Evolutionary conservation across 2,113 vertebrate genomes (phyloP), one percentile per base, ranked within the genome.

Genomic region (Heloderma charlesbogerti): DNA sequence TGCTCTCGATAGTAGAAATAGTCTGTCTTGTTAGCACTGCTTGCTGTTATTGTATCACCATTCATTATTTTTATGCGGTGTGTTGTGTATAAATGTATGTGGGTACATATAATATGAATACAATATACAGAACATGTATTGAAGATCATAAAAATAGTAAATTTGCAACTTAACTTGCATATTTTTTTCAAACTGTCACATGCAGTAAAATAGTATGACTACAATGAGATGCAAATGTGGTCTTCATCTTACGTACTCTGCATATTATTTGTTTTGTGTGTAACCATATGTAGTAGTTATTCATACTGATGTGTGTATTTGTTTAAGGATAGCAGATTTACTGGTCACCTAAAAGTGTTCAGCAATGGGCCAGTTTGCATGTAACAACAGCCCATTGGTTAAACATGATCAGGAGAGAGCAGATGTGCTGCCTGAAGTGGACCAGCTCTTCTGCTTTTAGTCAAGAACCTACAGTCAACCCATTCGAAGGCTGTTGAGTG

Each of bases 201-300:
- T 63, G 45, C 91, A 91, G 84, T 84, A 79, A 91, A 88, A 18
- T 66, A 9, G 12, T 71, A 16, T 81, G 74, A 91, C 88, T 34
- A 0, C 88, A 91, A 40, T 7, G 34, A 31, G 1, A 4, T 89
- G 79, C 60, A 3, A 45, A 51, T 10, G 34, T 96, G 96, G 96
- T 97, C 97, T 97, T 34, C 96, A 97, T 97, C 96, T 97, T 95
- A 95, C 95, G 95, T 97, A 97, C 97, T 98, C 96, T 97, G 96
- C 97, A 97, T 97, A 96, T 89, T 86, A 94, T 96, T 93, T 95
- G 96, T 97, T 94, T 94, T 96, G 95, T 97, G 94, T 96, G 96
- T 97, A 96, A 94, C 84, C 77, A 80, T 92, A 95, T 94, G 84
- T 84, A 95, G 93, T 94, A 92, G 63, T 94, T 96, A 95, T 93